Percentiles rank a stretch among this genome's conserved stretches.
phyloP scores from a whole-genome alignment of 2,113 vertebrate species.

The Chamaea fasciata region DNA sequence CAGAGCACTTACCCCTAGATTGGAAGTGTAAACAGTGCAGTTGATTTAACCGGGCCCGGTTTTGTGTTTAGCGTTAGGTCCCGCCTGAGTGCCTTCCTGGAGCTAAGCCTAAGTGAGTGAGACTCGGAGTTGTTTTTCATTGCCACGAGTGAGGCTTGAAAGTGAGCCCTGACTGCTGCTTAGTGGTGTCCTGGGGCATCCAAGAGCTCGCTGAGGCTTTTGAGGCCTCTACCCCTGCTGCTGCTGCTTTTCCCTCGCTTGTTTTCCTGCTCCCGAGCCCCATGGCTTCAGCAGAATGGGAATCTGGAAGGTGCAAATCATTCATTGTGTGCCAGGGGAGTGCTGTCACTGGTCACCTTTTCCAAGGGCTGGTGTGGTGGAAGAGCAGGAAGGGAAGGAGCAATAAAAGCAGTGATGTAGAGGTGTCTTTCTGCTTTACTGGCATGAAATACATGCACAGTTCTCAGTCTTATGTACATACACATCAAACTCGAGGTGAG shows the following conservation, averaged over 20 bases:
- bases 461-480: not conserved
- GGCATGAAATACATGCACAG: not conserved
- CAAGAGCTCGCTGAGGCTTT: not conserved
- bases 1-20: conserved; percentile 2
- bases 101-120: not conserved
- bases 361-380: not conserved
- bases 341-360: not conserved
- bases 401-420: not conserved
- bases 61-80: conserved; percentile 30
- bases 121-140: not conserved
- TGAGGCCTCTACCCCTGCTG: not conserved
- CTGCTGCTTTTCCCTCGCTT: not conserved
- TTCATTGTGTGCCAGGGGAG: not conserved
- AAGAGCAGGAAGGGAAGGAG: not conserved
- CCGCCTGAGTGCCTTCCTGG: not conserved
- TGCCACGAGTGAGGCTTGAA: not conserved
- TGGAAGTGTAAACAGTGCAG: conserved; percentile 29
- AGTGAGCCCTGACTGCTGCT: not conserved
- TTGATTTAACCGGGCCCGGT: conserved; percentile 22
- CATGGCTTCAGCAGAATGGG: not conserved
- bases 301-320: not conserved
- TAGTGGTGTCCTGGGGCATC: not conserved
- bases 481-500: not conserved
- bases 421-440: not conserved
- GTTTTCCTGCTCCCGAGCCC: not conserved